Conservation (phyloP, 1,140 invertebrate species). For the Cotesia glomerata region DNA sequence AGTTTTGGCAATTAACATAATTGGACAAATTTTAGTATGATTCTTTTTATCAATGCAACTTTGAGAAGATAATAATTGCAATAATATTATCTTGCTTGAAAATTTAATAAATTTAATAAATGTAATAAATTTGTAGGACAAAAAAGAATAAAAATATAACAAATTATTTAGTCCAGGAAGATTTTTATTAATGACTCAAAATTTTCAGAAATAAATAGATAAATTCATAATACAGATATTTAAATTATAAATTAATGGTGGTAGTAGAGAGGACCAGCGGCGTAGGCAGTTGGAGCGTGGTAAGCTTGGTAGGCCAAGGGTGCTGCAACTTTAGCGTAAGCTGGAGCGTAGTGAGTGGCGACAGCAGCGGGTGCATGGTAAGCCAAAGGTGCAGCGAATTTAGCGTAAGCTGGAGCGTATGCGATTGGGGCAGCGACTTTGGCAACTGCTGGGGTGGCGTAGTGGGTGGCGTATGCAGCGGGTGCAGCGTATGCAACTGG, state of each 20-base stretch:
- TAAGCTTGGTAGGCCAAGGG: not conserved
- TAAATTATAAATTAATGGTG: not conserved
- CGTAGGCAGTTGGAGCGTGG: not conserved
- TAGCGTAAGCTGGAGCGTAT: constrained; percentile 29
- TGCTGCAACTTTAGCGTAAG: constrained; percentile 26
- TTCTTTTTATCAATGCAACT: no score
- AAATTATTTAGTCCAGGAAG: no score
- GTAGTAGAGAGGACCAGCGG: not conserved
- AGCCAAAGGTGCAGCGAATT: constrained; percentile 15
- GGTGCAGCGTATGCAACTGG: constrained; percentile 14
- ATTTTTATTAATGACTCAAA: no score
- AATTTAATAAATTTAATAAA: no score
- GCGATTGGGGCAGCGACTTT: constrained; percentile 28
- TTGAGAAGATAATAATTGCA: no score
- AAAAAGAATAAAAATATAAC: no score
- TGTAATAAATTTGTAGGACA: no score
- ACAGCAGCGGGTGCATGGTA: constrained; percentile 22
- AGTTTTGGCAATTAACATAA: no score
- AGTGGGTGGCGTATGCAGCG: constrained; percentile 23
- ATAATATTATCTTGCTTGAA: no score
- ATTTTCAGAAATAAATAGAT: no score
- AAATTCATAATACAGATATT: no score
- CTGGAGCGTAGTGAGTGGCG: constrained; percentile 44
- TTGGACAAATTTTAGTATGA: no score
- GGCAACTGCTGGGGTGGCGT: constrained; percentile 39